These are phyloP conservation scores for Drosophila malerkotliana DNA, from an alignment of 1,140 invertebrate genomes.

Conservation along the genomic window DNA sequence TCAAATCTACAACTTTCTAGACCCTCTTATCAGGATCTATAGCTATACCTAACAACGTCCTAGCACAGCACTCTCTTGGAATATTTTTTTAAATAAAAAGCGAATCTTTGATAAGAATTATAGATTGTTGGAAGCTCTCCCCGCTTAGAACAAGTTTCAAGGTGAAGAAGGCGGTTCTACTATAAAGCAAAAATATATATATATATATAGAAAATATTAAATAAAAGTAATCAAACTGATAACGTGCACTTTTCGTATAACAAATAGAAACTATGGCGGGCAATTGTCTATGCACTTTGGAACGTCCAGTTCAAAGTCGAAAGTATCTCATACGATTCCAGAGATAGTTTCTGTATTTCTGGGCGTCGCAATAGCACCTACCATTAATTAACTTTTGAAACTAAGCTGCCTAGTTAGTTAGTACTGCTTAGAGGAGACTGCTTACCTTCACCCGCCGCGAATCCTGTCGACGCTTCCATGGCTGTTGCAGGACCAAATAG, in stretches of 20 bases:
- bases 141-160: constrained; percentile 4
- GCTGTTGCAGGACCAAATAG: constrained; percentile 93
- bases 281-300: constrained; percentile 37
- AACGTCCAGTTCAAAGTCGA: constrained; percentile 53
- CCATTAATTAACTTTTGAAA: background rate
- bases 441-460: constrained; percentile 90
- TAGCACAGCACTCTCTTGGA: background rate
- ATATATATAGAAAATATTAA: constrained; percentile 3
- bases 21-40: constrained; percentile 20
- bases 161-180: constrained; percentile 17
- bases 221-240: constrained; percentile 29
- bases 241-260: constrained; percentile 32
- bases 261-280: constrained; percentile 23
- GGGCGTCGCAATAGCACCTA: background rate
- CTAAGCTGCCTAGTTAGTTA: background rate
- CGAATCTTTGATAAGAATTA: constrained; percentile 47
- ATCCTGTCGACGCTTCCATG: constrained; percentile 91
- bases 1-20: too few relatives aligned
- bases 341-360: constrained; percentile 34
- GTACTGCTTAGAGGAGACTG: background rate
- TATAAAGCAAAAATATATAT: background rate
- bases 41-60: constrained; percentile 10
- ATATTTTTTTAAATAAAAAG: constrained; percentile 36
- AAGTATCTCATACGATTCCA: constrained; percentile 35
- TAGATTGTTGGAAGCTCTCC: constrained; percentile 19